These are phyloP conservation scores for Umimayanthus chanpuru DNA, from an alignment of 92 coral and sea anemone genomes.

Conservation along the genomic window DNA sequence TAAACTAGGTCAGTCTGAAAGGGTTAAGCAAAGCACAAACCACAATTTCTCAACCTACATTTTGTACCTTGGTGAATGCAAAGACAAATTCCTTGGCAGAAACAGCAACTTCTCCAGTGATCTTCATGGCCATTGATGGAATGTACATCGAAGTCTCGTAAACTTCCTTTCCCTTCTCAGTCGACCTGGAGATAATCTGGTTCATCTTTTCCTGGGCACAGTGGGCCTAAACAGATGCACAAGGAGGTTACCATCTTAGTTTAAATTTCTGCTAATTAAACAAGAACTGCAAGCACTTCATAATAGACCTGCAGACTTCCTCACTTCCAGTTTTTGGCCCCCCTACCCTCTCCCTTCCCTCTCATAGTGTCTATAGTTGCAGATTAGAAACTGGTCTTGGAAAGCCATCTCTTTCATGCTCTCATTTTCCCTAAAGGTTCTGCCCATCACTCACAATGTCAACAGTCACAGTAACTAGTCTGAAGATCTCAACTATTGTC, in stretches of 20 bases:
- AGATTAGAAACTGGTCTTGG: too few relatives aligned
- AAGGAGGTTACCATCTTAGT: neutral
- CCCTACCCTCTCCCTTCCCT: too few relatives aligned
- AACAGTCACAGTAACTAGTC: too few relatives aligned
- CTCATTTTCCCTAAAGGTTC: too few relatives aligned
- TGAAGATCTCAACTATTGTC: too few relatives aligned
- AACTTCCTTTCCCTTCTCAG: slow-evolving; percentile 83
- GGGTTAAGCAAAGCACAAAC: neutral
- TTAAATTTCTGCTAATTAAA: neutral
- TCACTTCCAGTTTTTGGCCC: too few relatives aligned
- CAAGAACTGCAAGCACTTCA: neutral
- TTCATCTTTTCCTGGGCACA: slow-evolving; percentile 72
- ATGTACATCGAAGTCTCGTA: slow-evolving; percentile 83
- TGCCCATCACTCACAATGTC: too few relatives aligned
- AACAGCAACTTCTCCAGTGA: slow-evolving; percentile 87
- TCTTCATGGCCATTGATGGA: slow-evolving; percentile 83
- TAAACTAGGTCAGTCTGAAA: too few relatives aligned
- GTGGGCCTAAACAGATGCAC: slow-evolving; percentile 50
- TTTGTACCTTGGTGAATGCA: slow-evolving; percentile 81
- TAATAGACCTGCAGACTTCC: neutral
- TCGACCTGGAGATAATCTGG: slow-evolving; percentile 62
- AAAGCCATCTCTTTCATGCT: too few relatives aligned
- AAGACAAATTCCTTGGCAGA: slow-evolving; percentile 92
- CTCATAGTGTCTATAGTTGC: too few relatives aligned
- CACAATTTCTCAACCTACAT: slow-evolving; percentile 16